These are phyloP conservation scores for Synanthedon myopaeformis DNA, from an alignment of 2,888 invertebrate genomes.

Conservation along the genomic window DNA sequence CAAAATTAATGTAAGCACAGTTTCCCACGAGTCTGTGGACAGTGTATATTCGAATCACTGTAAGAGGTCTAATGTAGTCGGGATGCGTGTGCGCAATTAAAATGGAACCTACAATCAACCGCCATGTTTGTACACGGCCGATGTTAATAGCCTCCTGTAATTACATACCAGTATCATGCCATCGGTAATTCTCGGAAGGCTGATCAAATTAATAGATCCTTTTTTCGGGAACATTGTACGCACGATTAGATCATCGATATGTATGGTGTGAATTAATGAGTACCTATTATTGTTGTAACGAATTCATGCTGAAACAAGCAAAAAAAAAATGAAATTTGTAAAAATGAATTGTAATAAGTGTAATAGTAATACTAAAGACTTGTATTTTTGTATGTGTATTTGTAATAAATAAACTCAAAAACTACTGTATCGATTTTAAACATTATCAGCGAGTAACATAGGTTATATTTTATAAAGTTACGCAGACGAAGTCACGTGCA, in stretches of 20 bases:
- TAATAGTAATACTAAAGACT: no score
- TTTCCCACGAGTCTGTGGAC: slow-evolving; percentile 49
- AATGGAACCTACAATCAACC: slow-evolving; percentile 68
- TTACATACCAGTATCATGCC: slow-evolving; percentile 65
- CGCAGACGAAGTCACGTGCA: no score
- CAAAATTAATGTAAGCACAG: no score
- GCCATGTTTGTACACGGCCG: slow-evolving; percentile 70
- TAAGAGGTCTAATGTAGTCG: slow-evolving; percentile 53
- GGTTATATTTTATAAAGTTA: no score
- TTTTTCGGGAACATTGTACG: slow-evolving; percentile 39
- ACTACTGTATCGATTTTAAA: no score
- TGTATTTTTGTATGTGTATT: no score
- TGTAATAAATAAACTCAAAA: no score
- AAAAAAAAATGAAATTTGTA: background rate
- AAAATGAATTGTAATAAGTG: no score
- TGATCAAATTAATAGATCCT: slow-evolving; percentile 65
- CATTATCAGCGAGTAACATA: no score
- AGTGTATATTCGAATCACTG: slow-evolving; percentile 42
- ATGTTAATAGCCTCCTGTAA: slow-evolving; percentile 68
- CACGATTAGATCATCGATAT: background rate
- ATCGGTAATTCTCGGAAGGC: slow-evolving; percentile 65
- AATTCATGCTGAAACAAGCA: no score
- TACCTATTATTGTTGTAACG: no score
- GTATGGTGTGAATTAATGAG: background rate
- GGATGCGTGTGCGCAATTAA: slow-evolving; percentile 70